Base-by-base conservation (phyloP, 2,797 vertebrate genomes). In the Poecilia picta region DNA sequence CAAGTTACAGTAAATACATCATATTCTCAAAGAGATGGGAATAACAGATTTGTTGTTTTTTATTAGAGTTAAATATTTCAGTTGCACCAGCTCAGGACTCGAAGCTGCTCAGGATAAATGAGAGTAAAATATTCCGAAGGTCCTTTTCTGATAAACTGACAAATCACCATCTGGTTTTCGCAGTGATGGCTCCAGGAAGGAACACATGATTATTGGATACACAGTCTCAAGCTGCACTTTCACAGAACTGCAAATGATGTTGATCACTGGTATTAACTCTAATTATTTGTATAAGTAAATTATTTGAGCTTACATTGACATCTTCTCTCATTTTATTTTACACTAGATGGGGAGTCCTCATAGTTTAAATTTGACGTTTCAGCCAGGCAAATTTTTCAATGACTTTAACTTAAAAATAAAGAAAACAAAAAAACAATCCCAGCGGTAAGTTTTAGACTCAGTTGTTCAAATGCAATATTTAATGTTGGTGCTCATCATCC, bases 261-360 rank as follows among this genome's bases (percentile, higher is more conserved):
- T 43, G 33, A 76, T 75, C 55, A 76, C 78, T 71, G 47, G 45
- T 72, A 47, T 86, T 57, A 81, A 73, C 68, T 20, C 7, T 23
- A 49, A 80, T 78, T 82, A 81, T 72, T 81, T 79, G 68, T 79
- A 77, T 79, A 1, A 25, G 53, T 4, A 80, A 83, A 87, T 83
- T 68, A 74, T 51, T 76, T 49, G 20, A 75, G 53, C 70, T 81
- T n/a, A 15, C 4, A 12, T 53, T 36, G 3, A 41, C 45, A 25
- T 71, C 75, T 57, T 45, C 20, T n/a, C 55, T 57, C 25, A 64
- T 75, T 47, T 13, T 72, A 47, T 25, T 62, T n/a, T 20, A 1
- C 76, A 77, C 81, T 85, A 57, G 81, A 78, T 85, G 74, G 6
- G 76, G 76, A 80, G 53, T 74, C 74, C 28, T 76, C 68, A 57